Percentiles rank a stretch among this genome's conserved stretches.
Conservation (phyloP, 64 coral and sea anemone species). For the Montipora capricornis region DNA sequence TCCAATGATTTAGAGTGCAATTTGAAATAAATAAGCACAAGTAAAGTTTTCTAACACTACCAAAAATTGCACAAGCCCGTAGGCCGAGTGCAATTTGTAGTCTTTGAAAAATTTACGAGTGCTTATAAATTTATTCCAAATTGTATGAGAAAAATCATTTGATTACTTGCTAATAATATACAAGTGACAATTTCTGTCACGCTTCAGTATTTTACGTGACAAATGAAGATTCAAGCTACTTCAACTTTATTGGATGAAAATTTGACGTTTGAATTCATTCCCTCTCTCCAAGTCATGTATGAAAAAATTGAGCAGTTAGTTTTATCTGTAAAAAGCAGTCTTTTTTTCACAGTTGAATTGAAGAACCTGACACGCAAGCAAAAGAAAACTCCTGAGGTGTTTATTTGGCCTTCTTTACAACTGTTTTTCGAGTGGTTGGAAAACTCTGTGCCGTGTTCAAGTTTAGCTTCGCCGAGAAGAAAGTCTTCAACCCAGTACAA, state of each 20-base stretch:
- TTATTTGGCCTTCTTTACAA: neutral
- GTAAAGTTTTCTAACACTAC: neutral
- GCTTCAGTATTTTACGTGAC: neutral
- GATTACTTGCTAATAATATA: neutral
- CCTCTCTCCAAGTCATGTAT: neutral
- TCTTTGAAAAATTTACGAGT: neutral
- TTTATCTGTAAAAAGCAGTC: neutral
- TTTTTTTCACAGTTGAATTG: neutral
- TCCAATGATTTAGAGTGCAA: neutral
- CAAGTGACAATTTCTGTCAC: conserved; percentile 7
- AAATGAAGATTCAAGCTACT: neutral
- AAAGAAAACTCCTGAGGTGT: neutral
- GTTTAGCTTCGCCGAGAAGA: no score
- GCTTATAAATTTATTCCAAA: neutral
- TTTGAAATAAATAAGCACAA: neutral
- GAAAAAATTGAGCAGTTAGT: neutral
- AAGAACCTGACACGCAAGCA: neutral
- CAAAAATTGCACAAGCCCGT: no score
- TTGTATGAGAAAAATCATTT: neutral
- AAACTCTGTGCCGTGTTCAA: no score
- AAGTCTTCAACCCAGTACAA: no score
- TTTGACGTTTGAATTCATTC: neutral
- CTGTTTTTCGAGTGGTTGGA: no score
- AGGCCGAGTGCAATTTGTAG: neutral
- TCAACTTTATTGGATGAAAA: conserved; percentile 4